A percentile compares a stretch with the other conserved stretches of the same genome.
phyloP scores from a whole-genome alignment of 2,113 vertebrate genomes.

The Pangasianodon hypophthalmus region DNA sequence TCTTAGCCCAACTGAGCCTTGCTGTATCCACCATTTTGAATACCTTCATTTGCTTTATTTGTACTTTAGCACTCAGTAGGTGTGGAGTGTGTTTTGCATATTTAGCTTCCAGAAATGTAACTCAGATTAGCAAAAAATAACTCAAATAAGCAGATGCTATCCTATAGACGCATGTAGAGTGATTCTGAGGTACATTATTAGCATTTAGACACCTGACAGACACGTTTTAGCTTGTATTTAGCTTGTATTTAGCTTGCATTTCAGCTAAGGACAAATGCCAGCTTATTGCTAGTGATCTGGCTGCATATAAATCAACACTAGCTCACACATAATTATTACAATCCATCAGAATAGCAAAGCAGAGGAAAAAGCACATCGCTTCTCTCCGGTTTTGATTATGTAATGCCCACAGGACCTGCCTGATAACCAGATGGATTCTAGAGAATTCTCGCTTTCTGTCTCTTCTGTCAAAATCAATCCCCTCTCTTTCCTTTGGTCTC shows the following conservation, averaged over 20 bases:
- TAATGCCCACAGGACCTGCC: not conserved
- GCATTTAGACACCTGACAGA: not conserved
- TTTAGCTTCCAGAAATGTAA: not conserved
- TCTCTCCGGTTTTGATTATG: not conserved
- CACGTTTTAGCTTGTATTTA: not conserved
- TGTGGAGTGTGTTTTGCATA: not conserved
- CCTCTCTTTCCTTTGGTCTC: not conserved
- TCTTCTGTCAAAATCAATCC: not conserved
- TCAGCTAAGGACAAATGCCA: not conserved
- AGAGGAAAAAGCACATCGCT: not conserved
- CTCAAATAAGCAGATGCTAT: not conserved
- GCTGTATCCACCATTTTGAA: not conserved
- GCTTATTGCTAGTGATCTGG: not conserved
- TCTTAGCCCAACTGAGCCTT: not conserved
- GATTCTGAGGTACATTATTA: not conserved
- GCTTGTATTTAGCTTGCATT: not conserved
- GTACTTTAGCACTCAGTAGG: not conserved
- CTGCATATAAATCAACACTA: not conserved
- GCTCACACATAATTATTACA: not conserved
- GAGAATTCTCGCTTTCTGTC: not conserved
- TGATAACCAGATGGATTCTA: slow-evolving; percentile 13
- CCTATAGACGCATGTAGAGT: not conserved
- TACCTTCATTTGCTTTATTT: not conserved
- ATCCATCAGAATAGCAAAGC: not conserved
- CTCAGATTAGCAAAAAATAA: not conserved